Percentiles rank a stretch among this genome's conserved stretches.
phyloP scores from a whole-genome alignment of 1,140 invertebrate species.

The Brachionus rotundiformis region DNA sequence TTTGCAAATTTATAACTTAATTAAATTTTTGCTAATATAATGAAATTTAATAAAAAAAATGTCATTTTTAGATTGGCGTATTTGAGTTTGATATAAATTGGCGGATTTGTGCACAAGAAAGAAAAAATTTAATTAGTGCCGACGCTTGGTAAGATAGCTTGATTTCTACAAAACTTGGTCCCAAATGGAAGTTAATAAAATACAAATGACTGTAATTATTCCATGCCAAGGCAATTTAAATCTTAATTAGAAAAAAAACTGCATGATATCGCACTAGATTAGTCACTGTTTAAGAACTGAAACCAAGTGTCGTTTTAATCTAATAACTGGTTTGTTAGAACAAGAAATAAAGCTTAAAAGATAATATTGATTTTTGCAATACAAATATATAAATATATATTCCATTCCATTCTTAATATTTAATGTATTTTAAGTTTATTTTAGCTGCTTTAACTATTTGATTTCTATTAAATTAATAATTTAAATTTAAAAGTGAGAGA shows the following conservation, averaged over 20 bases:
- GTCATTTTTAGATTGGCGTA: slow-evolving; percentile 15
- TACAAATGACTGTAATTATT: slow-evolving; percentile 1
- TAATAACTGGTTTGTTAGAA: neutral
- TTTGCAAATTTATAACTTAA: slow-evolving; percentile 16
- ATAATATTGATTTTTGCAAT: slow-evolving; percentile 7
- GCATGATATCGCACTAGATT: neutral
- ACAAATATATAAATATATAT: too few relatives aligned
- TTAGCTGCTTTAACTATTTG: slow-evolving; percentile 3
- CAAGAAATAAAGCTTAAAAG: neutral
- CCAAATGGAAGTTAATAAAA: neutral
- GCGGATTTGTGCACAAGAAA: neutral
- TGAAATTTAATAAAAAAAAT: slow-evolving; percentile 14
- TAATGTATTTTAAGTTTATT: slow-evolving; percentile 12
- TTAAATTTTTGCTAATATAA: neutral
- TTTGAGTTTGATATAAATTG: neutral
- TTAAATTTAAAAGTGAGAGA: neutral
- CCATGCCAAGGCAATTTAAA: neutral
- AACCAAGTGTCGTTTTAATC: neutral
- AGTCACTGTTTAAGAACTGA: neutral
- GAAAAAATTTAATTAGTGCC: neutral
- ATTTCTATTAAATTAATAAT: slow-evolving; percentile 23
- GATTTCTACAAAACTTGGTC: neutral
- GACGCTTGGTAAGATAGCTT: neutral
- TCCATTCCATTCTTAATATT: slow-evolving; percentile 9
- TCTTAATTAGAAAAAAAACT: slow-evolving; percentile 1